phyloP scores from a whole-genome alignment of 1,140 invertebrate species.

The Drosophila sp. region DNA sequence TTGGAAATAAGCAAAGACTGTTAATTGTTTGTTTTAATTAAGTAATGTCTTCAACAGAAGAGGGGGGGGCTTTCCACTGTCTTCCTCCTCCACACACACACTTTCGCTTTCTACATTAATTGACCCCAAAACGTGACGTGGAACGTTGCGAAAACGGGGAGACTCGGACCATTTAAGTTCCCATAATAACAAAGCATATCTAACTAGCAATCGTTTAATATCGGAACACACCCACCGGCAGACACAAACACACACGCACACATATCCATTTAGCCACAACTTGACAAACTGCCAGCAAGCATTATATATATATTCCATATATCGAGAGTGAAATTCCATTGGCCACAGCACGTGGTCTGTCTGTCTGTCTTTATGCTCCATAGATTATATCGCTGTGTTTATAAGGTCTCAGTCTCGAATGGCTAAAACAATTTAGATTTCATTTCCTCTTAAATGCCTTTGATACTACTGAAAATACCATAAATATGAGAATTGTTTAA shows the following conservation, averaged over 20 bases:
- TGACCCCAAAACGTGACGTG: slow-evolving; percentile 73
- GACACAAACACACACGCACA: not conserved
- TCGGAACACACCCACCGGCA: slow-evolving; percentile 65
- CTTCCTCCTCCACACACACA: slow-evolving; percentile 2
- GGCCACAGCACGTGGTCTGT: slow-evolving; percentile 41
- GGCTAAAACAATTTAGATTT: slow-evolving; percentile 54
- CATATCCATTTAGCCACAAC: not conserved
- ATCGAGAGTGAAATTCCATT: slow-evolving; percentile 53
- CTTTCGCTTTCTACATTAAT: slow-evolving; percentile 57
- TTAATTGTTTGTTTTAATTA: slow-evolving; percentile 38
- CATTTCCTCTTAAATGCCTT: slow-evolving; percentile 51
- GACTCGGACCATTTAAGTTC: slow-evolving; percentile 40
- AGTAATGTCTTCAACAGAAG: not conserved
- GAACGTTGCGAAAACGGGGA: slow-evolving; percentile 39
- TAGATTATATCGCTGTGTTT: slow-evolving; percentile 57
- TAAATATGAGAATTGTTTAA: slow-evolving; percentile 2
- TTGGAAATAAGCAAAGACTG: slow-evolving; percentile 15
- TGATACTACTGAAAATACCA: slow-evolving; percentile 31
- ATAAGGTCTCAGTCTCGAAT: slow-evolving; percentile 29
- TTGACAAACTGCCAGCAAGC: slow-evolving; percentile 8
- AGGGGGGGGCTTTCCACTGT: not conserved
- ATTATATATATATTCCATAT: slow-evolving; percentile 18
- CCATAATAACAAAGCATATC: slow-evolving; percentile 54
- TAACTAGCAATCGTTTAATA: slow-evolving; percentile 74
- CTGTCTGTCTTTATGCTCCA: slow-evolving; percentile 22